Conservation (phyloP, 2,113 vertebrate species). For the Marmota monax region DNA sequence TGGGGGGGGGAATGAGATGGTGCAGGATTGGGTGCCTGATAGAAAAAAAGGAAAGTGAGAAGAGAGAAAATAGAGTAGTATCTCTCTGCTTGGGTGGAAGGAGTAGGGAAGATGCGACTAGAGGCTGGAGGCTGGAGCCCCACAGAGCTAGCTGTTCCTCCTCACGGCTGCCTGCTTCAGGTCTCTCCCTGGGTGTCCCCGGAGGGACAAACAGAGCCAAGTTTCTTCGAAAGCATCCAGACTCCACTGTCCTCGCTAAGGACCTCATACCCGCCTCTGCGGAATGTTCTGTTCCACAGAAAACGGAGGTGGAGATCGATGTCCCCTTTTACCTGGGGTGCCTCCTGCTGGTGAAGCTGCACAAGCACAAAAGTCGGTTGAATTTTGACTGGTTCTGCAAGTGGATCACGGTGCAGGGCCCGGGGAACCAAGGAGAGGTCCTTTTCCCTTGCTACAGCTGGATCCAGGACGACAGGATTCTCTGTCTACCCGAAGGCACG, state of each 20-base stretch:
- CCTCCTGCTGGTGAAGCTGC: conserved; percentile 86
- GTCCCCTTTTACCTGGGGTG: conserved; percentile 81
- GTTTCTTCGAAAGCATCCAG: background rate
- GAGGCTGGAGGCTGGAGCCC: background rate
- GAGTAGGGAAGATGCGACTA: background rate
- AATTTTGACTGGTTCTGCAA: conserved; percentile 90
- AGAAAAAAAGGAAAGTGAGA: background rate
- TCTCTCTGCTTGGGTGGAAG: too few relatives aligned
- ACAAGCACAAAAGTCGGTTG: conserved; percentile 86
- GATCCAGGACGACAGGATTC: conserved; percentile 82
- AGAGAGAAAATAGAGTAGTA: background rate
- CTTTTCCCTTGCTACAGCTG: conserved; percentile 88
- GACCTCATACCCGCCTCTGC: background rate
- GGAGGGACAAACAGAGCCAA: too few relatives aligned
- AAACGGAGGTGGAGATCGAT: conserved; percentile 82
- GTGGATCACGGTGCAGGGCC: conserved; percentile 82
- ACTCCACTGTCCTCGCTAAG: background rate
- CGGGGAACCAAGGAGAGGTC: conserved; percentile 49
- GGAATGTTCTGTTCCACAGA: conserved; percentile 63
- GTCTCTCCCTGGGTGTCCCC: background rate
- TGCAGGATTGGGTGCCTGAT: background rate
- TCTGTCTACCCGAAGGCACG: conserved; percentile 87
- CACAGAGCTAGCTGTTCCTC: background rate
- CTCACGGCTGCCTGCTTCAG: background rate
- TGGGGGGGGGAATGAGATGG: too few relatives aligned